Evolutionary conservation across 2,113 vertebrate genomes (phyloP), one percentile per base, ranked within the genome.

Genomic region (Otocyon megalotis): DNA sequence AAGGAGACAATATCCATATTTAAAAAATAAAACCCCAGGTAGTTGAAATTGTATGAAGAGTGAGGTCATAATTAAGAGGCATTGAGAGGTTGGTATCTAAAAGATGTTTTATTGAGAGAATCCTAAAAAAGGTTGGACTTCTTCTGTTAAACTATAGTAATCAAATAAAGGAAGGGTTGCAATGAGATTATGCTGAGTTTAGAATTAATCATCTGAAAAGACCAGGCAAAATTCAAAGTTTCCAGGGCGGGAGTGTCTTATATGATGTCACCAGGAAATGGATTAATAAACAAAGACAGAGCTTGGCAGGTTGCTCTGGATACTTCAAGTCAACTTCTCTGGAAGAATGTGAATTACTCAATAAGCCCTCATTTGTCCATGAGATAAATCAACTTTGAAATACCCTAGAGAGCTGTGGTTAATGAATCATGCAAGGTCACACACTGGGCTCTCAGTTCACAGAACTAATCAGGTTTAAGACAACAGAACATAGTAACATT

Each of bases 261-360:
- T 37, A 30, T 48, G 50, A 87, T 72, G 62, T 82, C 54, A 82
- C 30, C 76, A 56, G 43, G 71, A 81, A 86, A 35, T 54, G 11
- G 54, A 58, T 83, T 71, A 50, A 67, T 76, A 76, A 94, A 90
- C 43, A 90, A 74, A 85, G 19, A 15, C 67, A 89, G 65, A 87
- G 8, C 37, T 65, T 85, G 81, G 53, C 86, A 95, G 43, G 35
- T 71, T 95, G 54, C n/a, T 50, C 48, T 63, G 43, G 15, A 77
- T 37, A 48, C 26, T 86, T 90, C 13, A 71, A 50, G 48, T 72
- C n/a, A 95, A 16, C n/a, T 92, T 95, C 60, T 76, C 60, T 67
- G 79, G 90, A 62, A 97, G 96, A 89, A 65, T 60, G 56, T 58
- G 56, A 35, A 32, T 72, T 79, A 79, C 19, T 96, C 65, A 94